A percentile compares a stretch with the other conserved stretches of the same genome.
These are phyloP conservation scores for Papilio dardanus DNA, from an alignment of 1,140 invertebrate genomes.

Conservation along the genomic window DNA sequence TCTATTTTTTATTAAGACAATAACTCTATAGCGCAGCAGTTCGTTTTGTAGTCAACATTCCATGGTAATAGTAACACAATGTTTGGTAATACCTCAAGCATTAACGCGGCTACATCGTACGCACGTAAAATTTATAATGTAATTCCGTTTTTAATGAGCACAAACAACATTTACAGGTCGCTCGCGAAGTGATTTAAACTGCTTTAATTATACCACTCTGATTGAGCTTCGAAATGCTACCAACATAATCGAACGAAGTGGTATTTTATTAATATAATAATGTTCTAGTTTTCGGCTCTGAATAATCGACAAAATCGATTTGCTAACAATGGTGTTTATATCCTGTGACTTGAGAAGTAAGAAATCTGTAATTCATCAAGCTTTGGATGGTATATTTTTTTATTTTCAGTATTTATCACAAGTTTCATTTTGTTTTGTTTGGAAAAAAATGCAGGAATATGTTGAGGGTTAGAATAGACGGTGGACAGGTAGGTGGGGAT, in stretches of 20 bases:
- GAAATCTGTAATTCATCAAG: background rate
- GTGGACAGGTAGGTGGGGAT: slow-evolving; percentile 61
- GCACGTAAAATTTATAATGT: slow-evolving; percentile 76
- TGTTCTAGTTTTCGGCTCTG: background rate
- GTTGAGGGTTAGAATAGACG: slow-evolving; percentile 54
- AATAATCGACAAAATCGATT: background rate
- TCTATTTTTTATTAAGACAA: slow-evolving; percentile 27
- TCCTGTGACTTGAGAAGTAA: background rate
- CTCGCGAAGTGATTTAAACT: slow-evolving; percentile 71
- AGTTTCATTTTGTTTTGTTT: background rate
- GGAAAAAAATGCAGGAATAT: slow-evolving; percentile 43
- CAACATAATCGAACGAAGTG: slow-evolving; percentile 17
- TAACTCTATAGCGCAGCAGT: slow-evolving; percentile 25
- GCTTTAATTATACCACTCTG: slow-evolving; percentile 67
- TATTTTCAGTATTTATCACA: background rate
- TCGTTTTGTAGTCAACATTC: slow-evolving; percentile 48
- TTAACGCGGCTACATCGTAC: slow-evolving; percentile 65
- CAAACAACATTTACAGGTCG: slow-evolving; percentile 75
- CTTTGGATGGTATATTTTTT: background rate
- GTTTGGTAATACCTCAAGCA: slow-evolving; percentile 63
- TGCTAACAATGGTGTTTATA: background rate
- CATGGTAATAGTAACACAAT: slow-evolving; percentile 55
- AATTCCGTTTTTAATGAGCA: slow-evolving; percentile 73
- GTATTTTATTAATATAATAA: background rate
- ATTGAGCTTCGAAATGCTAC: slow-evolving; percentile 51